Evolutionary conservation across 2,888 invertebrate species (phyloP), one percentile per base, ranked within the genome.

Genomic region (Hirtodrosophila confusa): DNA sequence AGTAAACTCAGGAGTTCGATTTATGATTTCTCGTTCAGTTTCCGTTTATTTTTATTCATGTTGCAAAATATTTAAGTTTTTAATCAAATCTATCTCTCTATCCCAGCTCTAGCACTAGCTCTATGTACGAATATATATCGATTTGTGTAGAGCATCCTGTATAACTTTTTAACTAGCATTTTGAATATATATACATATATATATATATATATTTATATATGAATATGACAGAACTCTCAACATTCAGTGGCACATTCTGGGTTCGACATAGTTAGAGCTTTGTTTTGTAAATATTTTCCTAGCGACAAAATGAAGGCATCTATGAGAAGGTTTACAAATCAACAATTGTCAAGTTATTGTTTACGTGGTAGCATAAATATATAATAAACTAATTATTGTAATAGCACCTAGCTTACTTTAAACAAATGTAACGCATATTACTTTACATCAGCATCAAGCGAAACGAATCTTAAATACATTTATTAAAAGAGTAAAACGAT

Each of bases 341-440:
- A 43, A 41, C 35, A 55, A 47, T 61, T 60, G 50, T 70, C 53
- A 55, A 69, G 39, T 70, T 73, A 63, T 58, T 75, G 83, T 87
- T 87, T 85, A 78, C 48, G 54, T 63, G 58, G 58, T 87, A 87
- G 86, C 45, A 64, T 82, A 82, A 85, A 85, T 87, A 65, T 85
- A 57, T 60, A 56, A 62, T 33, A 68, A 80, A 57, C 23, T 55
- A 62, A 71, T 63, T 65, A 71, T 53, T 76, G 47, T 73, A 68
- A 55, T 85, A 87, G 86, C 69, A 72, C 58, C 43, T 87, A 87
- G 86, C 79, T 78, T 85, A 80, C 80, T 86, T 83, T 73, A 86
- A 73, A 71, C 8, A 54, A 76, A 66, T 71, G 70, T 74, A 85
- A 85, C 75, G 78, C 82, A 71, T 85, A 85, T 75, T 85, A 80